These are phyloP conservation scores for Mylabris sibirica DNA, from an alignment of 2,888 invertebrate species.

Conservation along the genomic window DNA sequence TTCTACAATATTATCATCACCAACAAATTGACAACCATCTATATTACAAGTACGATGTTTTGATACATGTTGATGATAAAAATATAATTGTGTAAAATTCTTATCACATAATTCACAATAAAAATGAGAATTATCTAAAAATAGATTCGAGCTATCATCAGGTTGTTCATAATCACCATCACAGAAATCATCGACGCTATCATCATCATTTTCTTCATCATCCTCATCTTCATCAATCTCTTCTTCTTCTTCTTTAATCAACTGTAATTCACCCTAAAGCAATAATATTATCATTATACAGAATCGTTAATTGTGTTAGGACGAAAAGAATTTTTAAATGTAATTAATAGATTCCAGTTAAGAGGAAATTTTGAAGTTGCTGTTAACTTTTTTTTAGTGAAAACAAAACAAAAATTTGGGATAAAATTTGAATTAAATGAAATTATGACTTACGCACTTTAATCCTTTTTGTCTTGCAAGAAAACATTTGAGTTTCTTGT, in stretches of 20 bases:
- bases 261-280: not conserved
- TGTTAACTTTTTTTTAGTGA: conserved; percentile 18
- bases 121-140: conserved; percentile 50
- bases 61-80: conserved; percentile 72
- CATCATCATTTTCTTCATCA: not conserved
- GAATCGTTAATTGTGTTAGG: not conserved
- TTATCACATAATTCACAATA: conserved; percentile 86
- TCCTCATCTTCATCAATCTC: not conserved
- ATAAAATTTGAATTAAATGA: conserved; percentile 32
- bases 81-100: conserved; percentile 69
- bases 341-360: not conserved
- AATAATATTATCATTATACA: not conserved
- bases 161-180: conserved; percentile 31
- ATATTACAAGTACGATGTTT: conserved; percentile 82
- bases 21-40: conserved; percentile 81
- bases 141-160: conserved; percentile 38
- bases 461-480: conserved; percentile 38
- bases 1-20: conserved; percentile 79
- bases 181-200: not conserved
- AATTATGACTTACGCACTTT: conserved; percentile 34
- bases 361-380: conserved; percentile 27
- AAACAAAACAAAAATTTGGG: not conserved
- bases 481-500: conserved; percentile 45
- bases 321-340: conserved; percentile 15
- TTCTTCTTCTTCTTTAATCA: not conserved